Base-by-base conservation (phyloP, 1,140 invertebrate species). In the Thalassaphorura encarpata region DNA sequence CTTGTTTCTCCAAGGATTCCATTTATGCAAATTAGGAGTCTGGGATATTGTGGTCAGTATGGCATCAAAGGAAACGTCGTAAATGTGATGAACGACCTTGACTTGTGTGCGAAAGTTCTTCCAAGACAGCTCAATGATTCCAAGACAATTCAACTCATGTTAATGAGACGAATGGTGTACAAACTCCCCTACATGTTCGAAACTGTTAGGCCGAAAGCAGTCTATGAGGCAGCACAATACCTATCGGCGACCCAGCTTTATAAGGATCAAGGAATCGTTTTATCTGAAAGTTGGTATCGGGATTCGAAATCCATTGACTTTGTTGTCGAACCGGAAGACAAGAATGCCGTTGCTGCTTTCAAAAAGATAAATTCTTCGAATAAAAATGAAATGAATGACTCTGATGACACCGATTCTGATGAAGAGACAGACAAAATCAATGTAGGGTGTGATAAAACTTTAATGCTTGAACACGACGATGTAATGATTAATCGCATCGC, bases 141-240 rank as follows among this genome's bases (percentile, higher is more conserved):
- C n/a, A n/a, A n/a, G n/a, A n/a, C n/a, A n/a, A n/a, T n/a, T n/a
- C 33, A 36, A n/a, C 11, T 54, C 3, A 43, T 31, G 31, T 26
- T 54, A 8, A 54, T 54, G 52, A 43, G 52, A 13, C 15, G 41
- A 29, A 29, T 54, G 27, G 16, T 8, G 5, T 54, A 54, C 23
- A 54, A 55, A 18, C 19, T 27, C 27, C 28, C 53, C 0, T 47
- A 48, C 18, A 0, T 47, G 15, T 24, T 1, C 40, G 53, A 55
- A 49, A 55, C 29, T 39, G 23, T 55, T 39, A 21, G 54, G n/a
- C 46, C 54, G 4, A 26, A 26, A 8, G 26, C 21, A 18, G 40
- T 56, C 2, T 41, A 49, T 15, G n/a, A 21, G 1, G 45, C 45
- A 6, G 45, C 29, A 4, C 5, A 33, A 18, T 56, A 48, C 11